Evolutionary conservation across 2,888 invertebrate genomes (phyloP), one percentile per base, ranked within the genome.

Genomic region (Eupithecia abbreviata): DNA sequence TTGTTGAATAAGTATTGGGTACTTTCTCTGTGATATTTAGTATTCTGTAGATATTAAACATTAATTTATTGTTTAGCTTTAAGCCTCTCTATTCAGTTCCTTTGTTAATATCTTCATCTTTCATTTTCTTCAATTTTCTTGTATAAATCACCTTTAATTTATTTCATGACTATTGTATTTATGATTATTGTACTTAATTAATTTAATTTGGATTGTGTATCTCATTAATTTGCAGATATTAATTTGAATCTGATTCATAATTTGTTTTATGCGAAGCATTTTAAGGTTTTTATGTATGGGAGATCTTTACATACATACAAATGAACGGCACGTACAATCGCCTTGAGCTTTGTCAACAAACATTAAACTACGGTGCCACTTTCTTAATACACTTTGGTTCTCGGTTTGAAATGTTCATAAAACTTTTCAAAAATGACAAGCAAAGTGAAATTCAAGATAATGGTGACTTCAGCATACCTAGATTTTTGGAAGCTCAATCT

Each of bases 11-110:
- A 93, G 93, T 92, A 92, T 92, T 95, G 95, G 95, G 95, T 95
- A 95, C 92, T 91, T 91, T 90, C 92, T 92, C 95, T 95, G 95
- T 95, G 95, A 95, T 95, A 95, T 95, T 93, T 92, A 94, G 93
- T 93, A 93, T 93, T 93, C 91, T 92, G 86, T 93, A 93, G 90
- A 90, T 92, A 89, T 85, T 90, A 89, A 90, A 81, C 86, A 88
- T 90, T 94, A 93, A 94, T 94, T 95, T 94, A 94, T 95, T 95
- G 88, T 86, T 85, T 92, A 92, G 91, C 86, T 85, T 86, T 94
- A 92, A 92, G 92, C 82, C 83, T 85, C 86, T 88, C 86, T 87
- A 82, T 88, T 89, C 87, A 92, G 93, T 93, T 93, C 92, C 88
- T 90, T 83, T 89, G 85, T 88, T 77, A 77, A 78, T 77, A 76